Evolutionary conservation across 1,140 invertebrate genomes (phyloP).

Genomic region (Zaprionus tsacasi): DNA sequence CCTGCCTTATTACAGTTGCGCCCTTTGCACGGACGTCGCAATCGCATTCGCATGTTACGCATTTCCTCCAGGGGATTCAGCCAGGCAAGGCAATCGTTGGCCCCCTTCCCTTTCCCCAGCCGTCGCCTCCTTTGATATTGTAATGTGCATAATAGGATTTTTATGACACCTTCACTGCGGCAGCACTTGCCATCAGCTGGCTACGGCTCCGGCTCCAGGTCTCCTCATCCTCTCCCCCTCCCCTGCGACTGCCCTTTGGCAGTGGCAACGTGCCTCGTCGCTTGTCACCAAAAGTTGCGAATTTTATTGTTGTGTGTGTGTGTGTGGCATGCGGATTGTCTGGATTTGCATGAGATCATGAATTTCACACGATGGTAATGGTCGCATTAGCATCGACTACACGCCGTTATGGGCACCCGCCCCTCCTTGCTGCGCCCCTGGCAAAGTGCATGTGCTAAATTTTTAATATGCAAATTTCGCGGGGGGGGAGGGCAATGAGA

Average conservation of each 20-base stretch:
- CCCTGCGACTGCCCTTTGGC: neutral
- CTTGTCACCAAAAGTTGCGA: conserved; percentile 79
- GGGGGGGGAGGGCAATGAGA: neutral
- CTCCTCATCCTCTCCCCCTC: neutral
- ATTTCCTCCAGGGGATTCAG: conserved; percentile 66
- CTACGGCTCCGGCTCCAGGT: conserved; percentile 16
- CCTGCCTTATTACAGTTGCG: conserved; percentile 11
- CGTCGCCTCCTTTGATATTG: conserved; percentile 64
- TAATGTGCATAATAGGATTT: conserved; percentile 81
- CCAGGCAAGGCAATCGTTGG: conserved; percentile 45
- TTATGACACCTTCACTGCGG: conserved; percentile 67
- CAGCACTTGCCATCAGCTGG: conserved; percentile 35
- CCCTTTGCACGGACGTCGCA: conserved; percentile 43
- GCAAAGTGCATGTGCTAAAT: conserved; percentile 76
- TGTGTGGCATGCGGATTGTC: conserved; percentile 56
- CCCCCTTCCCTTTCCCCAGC: conserved; percentile 20
- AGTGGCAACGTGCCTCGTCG: conserved; percentile 10
- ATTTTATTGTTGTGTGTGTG: conserved; percentile 67
- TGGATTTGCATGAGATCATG: conserved; percentile 78
- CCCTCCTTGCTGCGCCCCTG: neutral
- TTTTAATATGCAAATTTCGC: conserved; percentile 76
- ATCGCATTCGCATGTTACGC: conserved; percentile 54
- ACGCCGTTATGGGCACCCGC: conserved; percentile 60
- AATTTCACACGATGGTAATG: conserved; percentile 76
- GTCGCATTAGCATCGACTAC: conserved; percentile 78